A percentile compares a stretch with the other conserved stretches of the same genome.
Evolutionary conservation across 1,140 invertebrate genomes (phyloP).

Genomic region (silkworm (Bombyx mori)): ASM3026992v2 NC_085113.1:1789001-1789500

Average conservation of each 20-base stretch:
- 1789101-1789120: constrained; percentile 9
- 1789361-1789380: constrained; percentile 2
- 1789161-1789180: background rate
- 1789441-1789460: constrained; percentile 57
- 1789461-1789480: constrained; percentile 21
- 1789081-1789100: constrained; percentile 18
- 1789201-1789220: constrained; percentile 20
- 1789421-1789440: constrained; percentile 50
- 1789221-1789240: constrained; percentile 22
- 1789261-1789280: constrained; percentile 7
- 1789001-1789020: background rate
- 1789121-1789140: constrained; percentile 2
- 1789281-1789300: background rate
- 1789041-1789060: constrained; percentile 1
- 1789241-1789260: constrained; percentile 18
- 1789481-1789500: constrained; percentile 47
- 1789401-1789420: constrained; percentile 28
- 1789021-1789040: background rate
- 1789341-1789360: constrained; percentile 19
- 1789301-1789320: constrained; percentile 2
- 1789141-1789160: constrained; percentile 6
- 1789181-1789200: constrained; percentile 11
- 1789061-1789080: constrained; percentile 12
- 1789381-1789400: background rate
- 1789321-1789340: constrained; percentile 5